Percentiles rank a stretch among this genome's conserved stretches.
These are phyloP conservation scores for Leucopternis melanops DNA, from an alignment of 2,113 vertebrate species.

Conservation along the genomic window DNA sequence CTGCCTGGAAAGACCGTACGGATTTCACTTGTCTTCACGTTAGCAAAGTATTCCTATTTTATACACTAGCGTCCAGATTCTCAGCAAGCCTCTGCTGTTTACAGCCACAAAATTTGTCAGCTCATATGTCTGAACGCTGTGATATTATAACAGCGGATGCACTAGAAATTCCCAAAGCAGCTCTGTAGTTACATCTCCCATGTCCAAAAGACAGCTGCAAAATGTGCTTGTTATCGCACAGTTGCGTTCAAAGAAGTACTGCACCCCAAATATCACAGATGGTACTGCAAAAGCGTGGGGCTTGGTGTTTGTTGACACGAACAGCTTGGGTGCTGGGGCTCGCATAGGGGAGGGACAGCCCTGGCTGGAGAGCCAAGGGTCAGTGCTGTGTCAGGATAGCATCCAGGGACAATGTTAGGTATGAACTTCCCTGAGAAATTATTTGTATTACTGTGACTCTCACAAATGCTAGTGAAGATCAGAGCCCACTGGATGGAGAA, in stretches of 20 bases:
- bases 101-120: slow-evolving; percentile 49
- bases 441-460: not conserved
- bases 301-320: not conserved
- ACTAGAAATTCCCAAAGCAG: slow-evolving; percentile 8
- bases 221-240: not conserved
- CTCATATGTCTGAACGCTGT: slow-evolving; percentile 13
- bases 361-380: not conserved
- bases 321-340: not conserved
- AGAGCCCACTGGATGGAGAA: not conserved
- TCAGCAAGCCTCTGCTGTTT: slow-evolving; percentile 47
- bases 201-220: slow-evolving; percentile 16
- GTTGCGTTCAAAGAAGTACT: not conserved
- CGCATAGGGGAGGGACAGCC: not conserved
- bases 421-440: not conserved
- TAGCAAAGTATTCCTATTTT: slow-evolving; percentile 12
- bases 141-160: not conserved
- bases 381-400: fast-evolving
- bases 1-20: not conserved
- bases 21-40: slow-evolving; percentile 37
- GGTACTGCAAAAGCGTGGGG: not conserved
- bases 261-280: not conserved
- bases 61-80: slow-evolving; percentile 15
- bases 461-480: not conserved
- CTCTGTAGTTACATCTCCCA: not conserved
- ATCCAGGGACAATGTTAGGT: not conserved